A percentile compares a stretch with the other conserved stretches of the same genome.
These are phyloP conservation scores for Melanaphis sacchari DNA, from an alignment of 1,140 invertebrate genomes.

Conservation along the genomic window DNA sequence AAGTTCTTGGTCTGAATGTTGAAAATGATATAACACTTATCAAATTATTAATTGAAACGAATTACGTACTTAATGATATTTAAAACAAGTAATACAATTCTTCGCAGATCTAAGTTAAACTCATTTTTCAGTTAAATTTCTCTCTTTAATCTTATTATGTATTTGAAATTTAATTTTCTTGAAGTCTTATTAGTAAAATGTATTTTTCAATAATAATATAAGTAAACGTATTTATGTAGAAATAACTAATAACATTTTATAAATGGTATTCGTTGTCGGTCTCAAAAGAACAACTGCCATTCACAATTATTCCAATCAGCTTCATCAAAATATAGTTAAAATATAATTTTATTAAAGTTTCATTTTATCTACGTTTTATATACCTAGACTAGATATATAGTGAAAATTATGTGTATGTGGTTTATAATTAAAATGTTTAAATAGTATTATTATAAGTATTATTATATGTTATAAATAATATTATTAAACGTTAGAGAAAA, in stretches of 20 bases:
- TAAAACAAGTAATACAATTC: background rate
- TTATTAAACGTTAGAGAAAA: background rate
- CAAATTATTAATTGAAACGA: background rate
- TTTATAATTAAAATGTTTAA: background rate
- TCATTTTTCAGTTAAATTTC: background rate
- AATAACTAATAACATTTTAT: too few species aligned
- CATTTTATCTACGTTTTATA: background rate
- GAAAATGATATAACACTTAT: background rate
- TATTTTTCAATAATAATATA: background rate
- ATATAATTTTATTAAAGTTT: background rate
- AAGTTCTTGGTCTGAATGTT: background rate
- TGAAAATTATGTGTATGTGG: background rate
- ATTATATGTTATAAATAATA: background rate
- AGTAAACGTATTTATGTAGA: too few species aligned
- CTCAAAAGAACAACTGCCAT: background rate
- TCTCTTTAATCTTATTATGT: background rate
- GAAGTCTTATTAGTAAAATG: background rate
- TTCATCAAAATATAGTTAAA: background rate
- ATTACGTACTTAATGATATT: background rate
- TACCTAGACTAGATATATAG: background rate
- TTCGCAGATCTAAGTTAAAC: background rate
- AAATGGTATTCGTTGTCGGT: background rate
- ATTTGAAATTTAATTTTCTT: background rate
- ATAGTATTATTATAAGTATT: background rate
- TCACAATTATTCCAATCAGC: background rate